phyloP scores from a whole-genome alignment of 2,888 invertebrate genomes.

The Dendrolimus pini region DNA sequence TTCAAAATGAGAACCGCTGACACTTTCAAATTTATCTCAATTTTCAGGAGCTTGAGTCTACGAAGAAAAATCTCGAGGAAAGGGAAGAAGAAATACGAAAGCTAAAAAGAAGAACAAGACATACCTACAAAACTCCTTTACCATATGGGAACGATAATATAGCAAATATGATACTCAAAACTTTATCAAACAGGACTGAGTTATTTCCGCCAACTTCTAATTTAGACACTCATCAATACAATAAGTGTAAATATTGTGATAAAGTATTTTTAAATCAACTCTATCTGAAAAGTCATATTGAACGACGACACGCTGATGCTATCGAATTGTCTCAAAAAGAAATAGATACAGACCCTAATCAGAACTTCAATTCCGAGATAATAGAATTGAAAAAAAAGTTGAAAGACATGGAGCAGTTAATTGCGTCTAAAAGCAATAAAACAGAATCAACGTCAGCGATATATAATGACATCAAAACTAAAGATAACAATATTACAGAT shows the following conservation, averaged over 20 bases:
- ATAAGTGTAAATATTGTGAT: conserved; percentile 80
- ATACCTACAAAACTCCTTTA: conserved; percentile 39
- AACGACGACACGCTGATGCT: conserved; percentile 71
- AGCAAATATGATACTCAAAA: conserved; percentile 64
- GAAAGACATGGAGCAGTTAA: conserved; percentile 56
- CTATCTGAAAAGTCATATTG: conserved; percentile 79
- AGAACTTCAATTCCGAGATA: conserved; percentile 71
- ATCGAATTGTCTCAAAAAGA: conserved; percentile 49
- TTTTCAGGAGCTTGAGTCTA: conserved; percentile 67
- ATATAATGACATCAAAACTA: not conserved
- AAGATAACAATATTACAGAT: conserved; percentile 13
- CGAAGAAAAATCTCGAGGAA: conserved; percentile 65
- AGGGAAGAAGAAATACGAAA: conserved; percentile 70
- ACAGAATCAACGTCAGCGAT: not conserved
- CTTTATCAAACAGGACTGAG: conserved; percentile 51
- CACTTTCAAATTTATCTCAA: conserved; percentile 11
- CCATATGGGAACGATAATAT: conserved; percentile 65
- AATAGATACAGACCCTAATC: conserved; percentile 56
- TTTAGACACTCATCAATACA: conserved; percentile 51
- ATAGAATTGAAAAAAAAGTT: conserved; percentile 64
- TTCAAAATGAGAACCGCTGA: not conserved
- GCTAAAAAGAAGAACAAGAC: conserved; percentile 63
- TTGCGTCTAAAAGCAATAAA: conserved; percentile 13
- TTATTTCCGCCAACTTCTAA: conserved; percentile 42
- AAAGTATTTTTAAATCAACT: conserved; percentile 81